phyloP scores from a whole-genome alignment of 2,888 invertebrate genomes.

The Drosophila mettleri region DNA sequence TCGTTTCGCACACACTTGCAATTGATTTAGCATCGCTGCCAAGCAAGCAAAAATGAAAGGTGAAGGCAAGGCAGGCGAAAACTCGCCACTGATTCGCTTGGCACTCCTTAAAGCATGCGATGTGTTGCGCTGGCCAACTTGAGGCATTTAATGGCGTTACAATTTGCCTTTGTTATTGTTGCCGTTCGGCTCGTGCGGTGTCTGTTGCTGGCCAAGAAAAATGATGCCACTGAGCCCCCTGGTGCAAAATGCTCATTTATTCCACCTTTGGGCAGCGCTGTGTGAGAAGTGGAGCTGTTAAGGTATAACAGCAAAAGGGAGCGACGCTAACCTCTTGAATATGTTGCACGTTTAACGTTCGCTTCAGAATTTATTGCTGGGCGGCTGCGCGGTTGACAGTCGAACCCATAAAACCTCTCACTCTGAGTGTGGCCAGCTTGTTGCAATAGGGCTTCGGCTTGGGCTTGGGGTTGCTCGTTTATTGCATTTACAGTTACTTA shows the following conservation, averaged over 20 bases:
- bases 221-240: constrained; percentile 65
- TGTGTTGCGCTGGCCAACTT: constrained; percentile 70
- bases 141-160: constrained; percentile 70
- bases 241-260: constrained; percentile 77
- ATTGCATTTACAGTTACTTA: constrained; percentile 76
- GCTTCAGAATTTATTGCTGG: constrained; percentile 69
- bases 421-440: constrained; percentile 11
- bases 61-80: neutral
- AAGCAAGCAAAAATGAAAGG: constrained; percentile 3
- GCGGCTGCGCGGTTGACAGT: constrained; percentile 70
- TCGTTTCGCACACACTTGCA: constrained; percentile 72
- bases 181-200: constrained; percentile 10
- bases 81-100: constrained; percentile 20
- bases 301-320: constrained; percentile 2
- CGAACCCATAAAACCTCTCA: constrained; percentile 70
- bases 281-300: constrained; percentile 7
- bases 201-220: constrained; percentile 50
- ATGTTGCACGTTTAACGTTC: constrained; percentile 75
- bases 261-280: constrained; percentile 24
- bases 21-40: constrained; percentile 70
- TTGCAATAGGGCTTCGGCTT: neutral
- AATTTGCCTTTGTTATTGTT: constrained; percentile 73
- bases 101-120: constrained; percentile 57
- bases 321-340: constrained; percentile 55
- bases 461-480: constrained; percentile 50